phyloP scores from a whole-genome alignment of 2,797 vertebrate genomes.

The Danio kyathit region DNA sequence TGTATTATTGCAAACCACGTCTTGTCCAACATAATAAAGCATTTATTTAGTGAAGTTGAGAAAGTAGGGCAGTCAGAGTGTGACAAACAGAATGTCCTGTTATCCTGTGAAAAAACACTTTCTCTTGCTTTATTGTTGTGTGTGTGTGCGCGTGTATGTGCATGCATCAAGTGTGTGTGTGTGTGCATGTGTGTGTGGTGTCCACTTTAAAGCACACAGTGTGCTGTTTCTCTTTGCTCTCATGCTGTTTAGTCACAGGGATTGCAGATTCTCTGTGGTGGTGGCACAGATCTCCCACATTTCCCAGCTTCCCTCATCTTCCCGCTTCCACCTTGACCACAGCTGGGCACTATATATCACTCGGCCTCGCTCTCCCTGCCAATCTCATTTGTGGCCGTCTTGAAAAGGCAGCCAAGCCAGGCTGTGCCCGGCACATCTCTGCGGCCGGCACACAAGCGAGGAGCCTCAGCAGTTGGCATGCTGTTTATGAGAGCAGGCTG shows the following conservation, averaged over 20 bases:
- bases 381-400: slow-evolving; percentile 68
- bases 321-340: slow-evolving; percentile 41
- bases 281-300: slow-evolving; percentile 45
- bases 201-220: slow-evolving; percentile 27
- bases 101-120: slow-evolving; percentile 38
- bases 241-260: slow-evolving; percentile 51
- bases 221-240: slow-evolving; percentile 38
- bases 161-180: slow-evolving; percentile 4
- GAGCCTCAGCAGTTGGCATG: slow-evolving; percentile 61
- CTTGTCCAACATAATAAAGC: no score
- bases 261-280: slow-evolving; percentile 49
- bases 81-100: slow-evolving; percentile 41
- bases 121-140: slow-evolving; percentile 7
- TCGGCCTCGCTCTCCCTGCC: slow-evolving; percentile 53
- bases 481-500: slow-evolving; percentile 47
- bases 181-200: no score
- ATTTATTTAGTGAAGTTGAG: slow-evolving; percentile 20
- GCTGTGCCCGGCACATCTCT: slow-evolving; percentile 48
- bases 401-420: slow-evolving; percentile 61
- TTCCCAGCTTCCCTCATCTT: slow-evolving; percentile 43
- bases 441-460: slow-evolving; percentile 41
- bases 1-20: no score
- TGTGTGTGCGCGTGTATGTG: not conserved
- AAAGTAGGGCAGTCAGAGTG: slow-evolving; percentile 20
- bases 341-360: slow-evolving; percentile 60